Percentiles rank a stretch among this genome's conserved stretches.
Evolutionary conservation across 2,797 vertebrate species (phyloP).

Genomic region (Notolepis coatsorum): DNA sequence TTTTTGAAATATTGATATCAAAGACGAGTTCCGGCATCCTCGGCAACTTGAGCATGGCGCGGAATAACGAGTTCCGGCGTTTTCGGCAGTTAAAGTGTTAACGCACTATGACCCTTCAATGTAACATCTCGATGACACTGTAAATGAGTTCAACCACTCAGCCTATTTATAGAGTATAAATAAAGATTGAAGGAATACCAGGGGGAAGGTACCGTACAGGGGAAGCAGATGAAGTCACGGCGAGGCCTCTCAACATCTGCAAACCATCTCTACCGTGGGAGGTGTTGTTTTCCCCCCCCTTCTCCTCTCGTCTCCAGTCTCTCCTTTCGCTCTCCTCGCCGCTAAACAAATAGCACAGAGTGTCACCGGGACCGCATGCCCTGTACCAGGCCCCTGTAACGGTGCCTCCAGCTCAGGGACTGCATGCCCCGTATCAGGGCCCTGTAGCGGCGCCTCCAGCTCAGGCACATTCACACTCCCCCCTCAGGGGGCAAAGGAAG

Average conservation of each 20-base stretch:
- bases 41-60: too few relatives aligned
- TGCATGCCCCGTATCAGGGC: constrained; percentile 8
- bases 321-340: background rate
- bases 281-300: background rate
- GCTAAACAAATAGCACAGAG: constrained; percentile 1
- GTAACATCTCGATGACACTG: too few relatives aligned
- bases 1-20: too few relatives aligned
- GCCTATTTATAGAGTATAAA: too few relatives aligned
- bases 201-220: background rate
- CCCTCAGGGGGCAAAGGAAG: too few relatives aligned
- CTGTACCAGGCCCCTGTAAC: background rate
- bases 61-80: too few relatives aligned
- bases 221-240: constrained; percentile 18
- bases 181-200: too few relatives aligned
- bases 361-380: constrained; percentile 13
- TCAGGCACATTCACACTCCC: background rate
- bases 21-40: too few relatives aligned
- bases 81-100: too few relatives aligned
- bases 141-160: too few relatives aligned
- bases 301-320: too few relatives aligned
- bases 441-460: background rate
- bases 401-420: background rate
- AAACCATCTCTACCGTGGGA: constrained; percentile 10
- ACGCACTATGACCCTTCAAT: too few relatives aligned
- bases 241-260: constrained; percentile 33